Evolutionary conservation across 2,888 invertebrate genomes (phyloP).

Genomic region (Drosophila tripunctata): DNA sequence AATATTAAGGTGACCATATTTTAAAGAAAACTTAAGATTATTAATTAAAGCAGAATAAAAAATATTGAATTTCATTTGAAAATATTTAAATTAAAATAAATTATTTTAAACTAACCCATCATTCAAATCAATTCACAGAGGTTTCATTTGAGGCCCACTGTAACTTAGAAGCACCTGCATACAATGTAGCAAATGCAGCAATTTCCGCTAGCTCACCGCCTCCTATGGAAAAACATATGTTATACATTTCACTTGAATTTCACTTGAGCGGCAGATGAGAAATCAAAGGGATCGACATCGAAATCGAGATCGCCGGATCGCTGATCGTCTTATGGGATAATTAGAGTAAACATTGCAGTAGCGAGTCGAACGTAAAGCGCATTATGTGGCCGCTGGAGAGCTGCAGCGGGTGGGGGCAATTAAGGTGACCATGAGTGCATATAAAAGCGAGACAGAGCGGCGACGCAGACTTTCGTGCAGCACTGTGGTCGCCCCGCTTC

Average conservation of each 20-base stretch:
- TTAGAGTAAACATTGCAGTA: conserved; percentile 57
- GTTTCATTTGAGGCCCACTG: neutral
- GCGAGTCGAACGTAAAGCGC: conserved; percentile 59
- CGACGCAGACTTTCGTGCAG: conserved; percentile 42
- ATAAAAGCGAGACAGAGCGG: conserved; percentile 34
- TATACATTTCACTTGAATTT: conserved; percentile 61
- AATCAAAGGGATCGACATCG: conserved; percentile 48
- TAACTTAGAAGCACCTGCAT: neutral
- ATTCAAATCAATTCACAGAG: neutral
- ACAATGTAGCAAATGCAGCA: neutral
- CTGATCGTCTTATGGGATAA: conserved; percentile 50
- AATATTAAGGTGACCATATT: no score
- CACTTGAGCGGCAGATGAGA: conserved; percentile 45
- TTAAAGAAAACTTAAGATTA: no score
- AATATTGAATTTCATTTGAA: no score
- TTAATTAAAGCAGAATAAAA: no score
- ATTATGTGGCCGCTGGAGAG: conserved; percentile 37
- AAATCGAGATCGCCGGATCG: conserved; percentile 38
- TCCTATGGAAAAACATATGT: conserved; percentile 23
- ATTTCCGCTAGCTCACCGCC: neutral
- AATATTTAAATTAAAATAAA: no score
- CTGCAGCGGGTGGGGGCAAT: conserved; percentile 45
- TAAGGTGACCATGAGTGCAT: conserved; percentile 68
- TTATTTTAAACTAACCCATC: neutral
- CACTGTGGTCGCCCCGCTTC: conserved; percentile 65